A percentile compares a stretch with the other conserved stretches of the same genome.
Evolutionary conservation across 2,797 vertebrate species (phyloP).

Genomic region (Catostomus latipinnis): DNA sequence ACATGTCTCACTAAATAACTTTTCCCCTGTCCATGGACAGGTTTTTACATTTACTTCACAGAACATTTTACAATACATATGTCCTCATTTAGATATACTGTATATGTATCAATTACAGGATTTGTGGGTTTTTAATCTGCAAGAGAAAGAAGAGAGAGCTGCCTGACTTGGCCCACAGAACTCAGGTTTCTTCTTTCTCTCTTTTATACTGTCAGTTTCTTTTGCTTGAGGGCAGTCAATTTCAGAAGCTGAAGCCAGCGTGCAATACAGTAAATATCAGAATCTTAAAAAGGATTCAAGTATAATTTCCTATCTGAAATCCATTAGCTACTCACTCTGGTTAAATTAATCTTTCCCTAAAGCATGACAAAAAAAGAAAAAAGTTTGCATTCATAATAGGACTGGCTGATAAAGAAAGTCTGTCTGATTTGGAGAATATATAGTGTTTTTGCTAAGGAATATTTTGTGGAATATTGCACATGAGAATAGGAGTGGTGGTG

Average conservation of each 20-base stretch:
- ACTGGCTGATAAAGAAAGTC: slow-evolving; percentile 46
- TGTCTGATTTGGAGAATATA: slow-evolving; percentile 33
- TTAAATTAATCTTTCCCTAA: slow-evolving; percentile 66
- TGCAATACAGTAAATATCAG: slow-evolving; percentile 60
- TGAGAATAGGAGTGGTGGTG: not conserved
- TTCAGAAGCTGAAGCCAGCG: slow-evolving; percentile 53
- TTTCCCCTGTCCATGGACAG: too few species aligned
- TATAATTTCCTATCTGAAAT: slow-evolving; percentile 65
- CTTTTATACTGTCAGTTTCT: slow-evolving; percentile 34
- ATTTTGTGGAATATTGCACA: slow-evolving; percentile 34
- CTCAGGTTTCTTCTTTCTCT: slow-evolving; percentile 5
- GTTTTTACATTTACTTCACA: too few species aligned
- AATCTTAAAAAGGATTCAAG: slow-evolving; percentile 63
- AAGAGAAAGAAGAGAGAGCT: not conserved
- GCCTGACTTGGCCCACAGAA: slow-evolving; percentile 31
- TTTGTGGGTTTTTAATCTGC: slow-evolving; percentile 21
- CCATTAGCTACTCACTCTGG: slow-evolving; percentile 59
- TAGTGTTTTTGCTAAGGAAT: slow-evolving; percentile 29
- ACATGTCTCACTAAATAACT: too few species aligned
- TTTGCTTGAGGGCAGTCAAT: slow-evolving; percentile 51
- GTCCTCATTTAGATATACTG: not conserved
- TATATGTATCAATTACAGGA: slow-evolving; percentile 17
- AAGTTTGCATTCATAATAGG: slow-evolving; percentile 54
- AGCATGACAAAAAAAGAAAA: slow-evolving; percentile 41
- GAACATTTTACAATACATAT: not conserved